Percentiles rank a stretch among this genome's conserved stretches.
Evolutionary conservation across 1,140 invertebrate species (phyloP).

Genomic region (Drosophila sp.): DNA sequence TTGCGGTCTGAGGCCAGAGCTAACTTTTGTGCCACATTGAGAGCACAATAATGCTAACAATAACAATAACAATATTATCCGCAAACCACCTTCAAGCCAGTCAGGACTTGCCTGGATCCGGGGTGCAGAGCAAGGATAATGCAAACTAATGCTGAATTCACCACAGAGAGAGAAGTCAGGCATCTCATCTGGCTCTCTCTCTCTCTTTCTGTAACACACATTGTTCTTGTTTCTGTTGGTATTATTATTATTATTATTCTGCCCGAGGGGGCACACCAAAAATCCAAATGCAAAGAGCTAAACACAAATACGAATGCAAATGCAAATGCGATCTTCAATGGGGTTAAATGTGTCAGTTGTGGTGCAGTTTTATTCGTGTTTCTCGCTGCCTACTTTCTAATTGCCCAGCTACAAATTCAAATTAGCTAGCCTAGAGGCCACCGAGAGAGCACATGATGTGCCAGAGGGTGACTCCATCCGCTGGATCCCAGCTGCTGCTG

Average conservation of each 20-base stretch:
- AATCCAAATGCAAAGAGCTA: constrained; percentile 38
- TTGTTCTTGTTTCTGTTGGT: constrained; percentile 25
- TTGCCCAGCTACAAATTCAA: constrained; percentile 56
- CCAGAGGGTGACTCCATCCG: constrained; percentile 30
- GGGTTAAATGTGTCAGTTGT: constrained; percentile 67
- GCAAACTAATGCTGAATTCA: constrained; percentile 67
- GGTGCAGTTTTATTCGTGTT: constrained; percentile 41
- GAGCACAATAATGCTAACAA: constrained; percentile 60
- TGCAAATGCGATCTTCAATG: constrained; percentile 58
- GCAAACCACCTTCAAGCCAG: neutral
- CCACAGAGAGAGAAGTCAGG: constrained; percentile 41
- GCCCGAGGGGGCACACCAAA: constrained; percentile 16
- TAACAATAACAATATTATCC: constrained; percentile 68
- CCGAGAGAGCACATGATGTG: constrained; percentile 11
- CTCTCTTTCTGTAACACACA: constrained; percentile 24
- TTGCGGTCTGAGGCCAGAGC: constrained; percentile 49
- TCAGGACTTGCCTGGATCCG: too few relatives aligned
- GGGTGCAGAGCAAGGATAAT: constrained; percentile 54
- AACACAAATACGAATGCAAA: constrained; percentile 57
- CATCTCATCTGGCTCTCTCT: constrained; percentile 19
- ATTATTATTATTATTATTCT: constrained; percentile 28
- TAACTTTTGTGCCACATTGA: constrained; percentile 69
- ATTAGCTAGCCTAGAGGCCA: constrained; percentile 54
- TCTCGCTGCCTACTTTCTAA: constrained; percentile 45
- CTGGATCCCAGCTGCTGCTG: constrained; percentile 42